phyloP scores from a whole-genome alignment of 2,113 vertebrate genomes.

The Odocoileus hemionus region DNA sequence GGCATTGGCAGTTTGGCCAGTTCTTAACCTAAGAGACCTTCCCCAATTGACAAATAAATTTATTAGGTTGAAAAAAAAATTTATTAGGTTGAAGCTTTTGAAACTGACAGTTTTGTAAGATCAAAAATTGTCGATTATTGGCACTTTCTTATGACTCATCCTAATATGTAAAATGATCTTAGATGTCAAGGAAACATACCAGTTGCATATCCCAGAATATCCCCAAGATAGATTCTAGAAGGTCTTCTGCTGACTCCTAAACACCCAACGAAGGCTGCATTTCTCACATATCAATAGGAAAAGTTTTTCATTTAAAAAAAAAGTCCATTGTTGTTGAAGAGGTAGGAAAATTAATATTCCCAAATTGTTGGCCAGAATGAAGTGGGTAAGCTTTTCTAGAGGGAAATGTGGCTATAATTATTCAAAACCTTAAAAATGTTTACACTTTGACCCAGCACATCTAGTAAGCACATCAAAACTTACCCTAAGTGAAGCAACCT shows the following conservation, averaged over 20 bases:
- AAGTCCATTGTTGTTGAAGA: neutral
- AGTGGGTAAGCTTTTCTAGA: neutral
- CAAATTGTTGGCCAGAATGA: neutral
- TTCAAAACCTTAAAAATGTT: neutral
- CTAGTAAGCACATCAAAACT: neutral
- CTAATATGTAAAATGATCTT: too few relatives aligned
- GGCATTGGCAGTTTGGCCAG: neutral
- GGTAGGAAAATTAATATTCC: neutral
- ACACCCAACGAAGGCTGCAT: neutral
- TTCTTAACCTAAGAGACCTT: neutral
- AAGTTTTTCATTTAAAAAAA: neutral
- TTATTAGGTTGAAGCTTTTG: neutral
- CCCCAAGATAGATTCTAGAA: too few relatives aligned
- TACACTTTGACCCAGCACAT: neutral
- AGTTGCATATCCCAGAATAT: too few relatives aligned
- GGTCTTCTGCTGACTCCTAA: neutral
- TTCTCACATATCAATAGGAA: neutral
- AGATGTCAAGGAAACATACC: too few relatives aligned
- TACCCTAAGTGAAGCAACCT: neutral
- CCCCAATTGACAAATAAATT: neutral
- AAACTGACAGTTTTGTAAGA: neutral
- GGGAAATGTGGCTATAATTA: neutral
- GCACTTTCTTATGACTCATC: neutral
- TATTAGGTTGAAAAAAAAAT: neutral
- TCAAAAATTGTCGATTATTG: neutral